Conservation (phyloP, 1,140 invertebrate species). For the Caenorhabditis brenneri region DNA sequence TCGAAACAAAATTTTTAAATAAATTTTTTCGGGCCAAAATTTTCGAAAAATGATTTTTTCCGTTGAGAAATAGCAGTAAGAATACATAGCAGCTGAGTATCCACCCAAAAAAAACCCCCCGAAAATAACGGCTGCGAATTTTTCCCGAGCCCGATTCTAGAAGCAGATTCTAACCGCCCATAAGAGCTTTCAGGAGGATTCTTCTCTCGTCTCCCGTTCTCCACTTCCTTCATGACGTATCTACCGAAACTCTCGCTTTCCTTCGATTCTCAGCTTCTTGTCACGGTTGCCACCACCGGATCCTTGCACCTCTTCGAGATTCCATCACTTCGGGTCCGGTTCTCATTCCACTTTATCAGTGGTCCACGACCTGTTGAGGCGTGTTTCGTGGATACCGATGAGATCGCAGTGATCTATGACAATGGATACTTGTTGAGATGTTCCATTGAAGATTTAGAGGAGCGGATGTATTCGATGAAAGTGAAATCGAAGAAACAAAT, state of each 20-base stretch:
- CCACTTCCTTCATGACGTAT: slow-evolving; percentile 10
- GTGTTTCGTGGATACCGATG: slow-evolving; percentile 43
- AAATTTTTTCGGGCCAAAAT: no score
- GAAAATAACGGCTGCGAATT: no score
- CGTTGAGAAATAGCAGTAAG: no score
- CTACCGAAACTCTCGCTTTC: neutral
- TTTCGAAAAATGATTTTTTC: no score
- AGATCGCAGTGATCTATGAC: slow-evolving; percentile 31
- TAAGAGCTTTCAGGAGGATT: slow-evolving; percentile 1
- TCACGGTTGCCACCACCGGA: slow-evolving; percentile 15
- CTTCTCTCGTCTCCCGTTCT: slow-evolving; percentile 14
- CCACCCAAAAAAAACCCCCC: no score
- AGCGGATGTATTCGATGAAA: slow-evolving; percentile 24
- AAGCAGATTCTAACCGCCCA: neutral
- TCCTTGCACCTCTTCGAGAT: slow-evolving; percentile 22
- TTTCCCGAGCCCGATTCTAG: neutral
- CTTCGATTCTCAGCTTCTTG: neutral
- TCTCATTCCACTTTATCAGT: slow-evolving; percentile 6
- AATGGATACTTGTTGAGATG: slow-evolving; percentile 33
- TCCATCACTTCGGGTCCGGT: neutral
- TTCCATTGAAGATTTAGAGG: neutral
- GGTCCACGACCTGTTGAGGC: slow-evolving; percentile 21
- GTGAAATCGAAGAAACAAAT: slow-evolving; percentile 33
- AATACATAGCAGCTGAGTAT: no score
- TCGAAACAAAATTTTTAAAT: no score